Evolutionary conservation across 2,113 vertebrate species (phyloP).

Genomic region (Parotia lawesii): DNA sequence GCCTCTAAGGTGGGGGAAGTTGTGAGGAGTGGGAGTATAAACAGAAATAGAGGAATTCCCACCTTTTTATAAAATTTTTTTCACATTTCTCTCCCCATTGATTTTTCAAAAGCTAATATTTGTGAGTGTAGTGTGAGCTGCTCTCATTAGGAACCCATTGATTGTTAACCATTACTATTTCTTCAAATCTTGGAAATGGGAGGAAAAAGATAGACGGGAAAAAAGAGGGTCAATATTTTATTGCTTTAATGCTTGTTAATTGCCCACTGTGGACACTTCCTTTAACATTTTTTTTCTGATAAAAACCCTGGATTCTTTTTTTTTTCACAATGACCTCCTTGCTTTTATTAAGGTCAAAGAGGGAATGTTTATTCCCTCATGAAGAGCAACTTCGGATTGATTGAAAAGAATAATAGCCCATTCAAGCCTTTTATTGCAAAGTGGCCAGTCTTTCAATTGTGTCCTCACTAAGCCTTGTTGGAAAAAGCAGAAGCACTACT

Average conservation of each 20-base stretch:
- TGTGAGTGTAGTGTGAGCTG: conserved; percentile 33
- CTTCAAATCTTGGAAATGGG: conserved; percentile 19
- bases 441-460: background rate
- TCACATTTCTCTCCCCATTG: conserved; percentile 53
- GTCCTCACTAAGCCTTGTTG: background rate
- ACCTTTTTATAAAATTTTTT: conserved; percentile 33
- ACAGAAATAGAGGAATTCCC: conserved; percentile 12
- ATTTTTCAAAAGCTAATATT: conserved; percentile 69
- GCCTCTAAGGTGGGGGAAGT: background rate
- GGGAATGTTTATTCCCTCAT: background rate
- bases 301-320: background rate
- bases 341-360: conserved; percentile 40
- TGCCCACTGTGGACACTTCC: background rate
- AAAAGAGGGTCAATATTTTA: conserved; percentile 35
- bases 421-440: conserved; percentile 20
- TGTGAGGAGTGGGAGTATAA: background rate
- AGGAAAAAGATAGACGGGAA: background rate
- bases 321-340: background rate
- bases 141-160: conserved; percentile 69
- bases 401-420: background rate
- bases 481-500: background rate
- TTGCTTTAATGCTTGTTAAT: background rate
- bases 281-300: background rate
- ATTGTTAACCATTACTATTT: conserved; percentile 51
- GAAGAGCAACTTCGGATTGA: conserved; percentile 45